phyloP scores from a whole-genome alignment of 2,888 invertebrate species.

The Lamproptera curius region DNA sequence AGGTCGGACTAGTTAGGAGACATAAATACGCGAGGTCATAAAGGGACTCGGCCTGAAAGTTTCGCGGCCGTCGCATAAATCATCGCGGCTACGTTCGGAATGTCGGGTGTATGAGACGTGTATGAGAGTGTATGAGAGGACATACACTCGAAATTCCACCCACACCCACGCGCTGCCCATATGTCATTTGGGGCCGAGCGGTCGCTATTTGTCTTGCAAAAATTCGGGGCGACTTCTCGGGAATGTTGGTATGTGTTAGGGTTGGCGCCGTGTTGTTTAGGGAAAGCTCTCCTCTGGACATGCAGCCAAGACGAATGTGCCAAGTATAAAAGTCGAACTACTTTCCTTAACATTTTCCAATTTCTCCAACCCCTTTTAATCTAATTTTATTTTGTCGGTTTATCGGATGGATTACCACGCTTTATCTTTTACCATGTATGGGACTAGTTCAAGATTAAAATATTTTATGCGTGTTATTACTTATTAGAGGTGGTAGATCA shows the following conservation, averaged over 20 bases:
- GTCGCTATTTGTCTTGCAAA: conserved; percentile 74
- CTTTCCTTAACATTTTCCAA: no score
- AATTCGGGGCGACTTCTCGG: conserved; percentile 61
- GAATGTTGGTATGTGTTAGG: conserved; percentile 47
- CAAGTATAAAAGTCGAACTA: no score
- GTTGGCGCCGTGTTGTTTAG: conserved; percentile 27
- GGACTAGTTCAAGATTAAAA: no score
- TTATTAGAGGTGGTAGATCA: no score
- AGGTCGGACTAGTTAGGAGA: conserved; percentile 48
- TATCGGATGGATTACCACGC: no score
- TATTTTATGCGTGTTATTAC: no score
- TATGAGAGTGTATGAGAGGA: no score
- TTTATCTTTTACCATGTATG: no score
- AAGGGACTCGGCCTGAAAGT: conserved; percentile 41
- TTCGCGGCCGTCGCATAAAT: conserved; percentile 37
- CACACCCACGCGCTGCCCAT: conserved; percentile 50
- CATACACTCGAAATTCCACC: no score
- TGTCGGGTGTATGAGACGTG: conserved; percentile 60
- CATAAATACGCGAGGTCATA: conserved; percentile 58
- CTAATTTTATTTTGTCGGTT: no score
- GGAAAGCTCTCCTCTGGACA: conserved; percentile 18
- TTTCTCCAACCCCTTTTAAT: no score
- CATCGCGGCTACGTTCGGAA: conserved; percentile 41
- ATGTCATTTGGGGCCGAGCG: conserved; percentile 71
- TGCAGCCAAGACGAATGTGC: no score